These are phyloP conservation scores for Porites lobata DNA, from an alignment of 92 coral and sea anemone species.

Conservation along the genomic window DNA sequence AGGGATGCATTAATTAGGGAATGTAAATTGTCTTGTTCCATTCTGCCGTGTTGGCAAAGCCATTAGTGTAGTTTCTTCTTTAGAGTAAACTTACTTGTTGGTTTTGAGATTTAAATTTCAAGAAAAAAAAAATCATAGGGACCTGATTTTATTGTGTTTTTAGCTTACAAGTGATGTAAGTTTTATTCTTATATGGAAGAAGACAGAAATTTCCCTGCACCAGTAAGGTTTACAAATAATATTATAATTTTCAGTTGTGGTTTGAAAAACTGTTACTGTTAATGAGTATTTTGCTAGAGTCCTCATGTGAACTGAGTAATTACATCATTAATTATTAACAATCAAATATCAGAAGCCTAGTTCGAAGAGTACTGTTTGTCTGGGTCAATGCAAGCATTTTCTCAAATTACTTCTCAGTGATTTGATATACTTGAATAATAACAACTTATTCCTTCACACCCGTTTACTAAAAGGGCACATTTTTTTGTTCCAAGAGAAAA, in stretches of 20 bases:
- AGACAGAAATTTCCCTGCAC: background rate
- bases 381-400: too few relatives aligned
- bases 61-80: conserved; percentile 21
- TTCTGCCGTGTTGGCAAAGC: conserved; percentile 1
- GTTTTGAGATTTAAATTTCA: background rate
- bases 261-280: conserved; percentile 3
- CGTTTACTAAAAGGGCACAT: background rate
- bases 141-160: background rate
- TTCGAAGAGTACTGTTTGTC: background rate
- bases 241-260: too few relatives aligned
- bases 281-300: background rate
- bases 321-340: conserved; percentile 12
- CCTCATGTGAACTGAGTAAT: background rate
- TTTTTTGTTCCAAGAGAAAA: background rate
- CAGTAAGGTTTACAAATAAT: background rate
- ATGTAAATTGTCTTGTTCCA: background rate
- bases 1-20: too few relatives aligned
- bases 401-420: background rate
- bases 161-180: background rate
- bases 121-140: conserved; percentile 5
- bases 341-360: background rate
- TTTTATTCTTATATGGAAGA: background rate
- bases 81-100: conserved; percentile 7
- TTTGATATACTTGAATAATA: background rate
- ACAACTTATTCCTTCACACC: background rate